Conservation (phyloP, 2,797 vertebrate species). For the Dendrocincla tyrannina region DNA sequence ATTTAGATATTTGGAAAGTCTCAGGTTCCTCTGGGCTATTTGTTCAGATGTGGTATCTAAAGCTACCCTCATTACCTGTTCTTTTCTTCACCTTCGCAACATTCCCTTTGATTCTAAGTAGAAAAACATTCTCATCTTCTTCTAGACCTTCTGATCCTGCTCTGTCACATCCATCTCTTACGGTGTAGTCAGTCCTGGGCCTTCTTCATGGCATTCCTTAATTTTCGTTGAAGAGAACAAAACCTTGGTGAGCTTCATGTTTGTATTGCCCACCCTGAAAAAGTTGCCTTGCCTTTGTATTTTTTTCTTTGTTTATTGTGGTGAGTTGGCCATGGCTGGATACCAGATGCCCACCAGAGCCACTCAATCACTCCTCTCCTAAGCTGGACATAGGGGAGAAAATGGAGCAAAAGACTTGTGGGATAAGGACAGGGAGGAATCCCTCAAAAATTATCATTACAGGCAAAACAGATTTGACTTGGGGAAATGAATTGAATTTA, state of each 20-base stretch:
- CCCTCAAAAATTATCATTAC: neutral
- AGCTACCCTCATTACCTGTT: neutral
- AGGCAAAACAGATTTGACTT: neutral
- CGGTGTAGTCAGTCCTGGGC: neutral
- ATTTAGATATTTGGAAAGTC: neutral
- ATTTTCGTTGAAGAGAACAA: neutral
- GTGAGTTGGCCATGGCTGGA: neutral
- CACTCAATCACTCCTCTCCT: neutral
- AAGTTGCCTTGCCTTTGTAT: neutral
- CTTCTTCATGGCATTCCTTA: neutral
- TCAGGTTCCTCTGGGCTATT: slow-evolving; percentile 28
- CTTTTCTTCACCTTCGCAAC: neutral
- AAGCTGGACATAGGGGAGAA: neutral
- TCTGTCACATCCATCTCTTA: neutral
- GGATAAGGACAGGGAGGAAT: neutral
- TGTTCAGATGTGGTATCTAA: slow-evolving; percentile 27
- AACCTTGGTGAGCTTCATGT: neutral
- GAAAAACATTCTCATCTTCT: neutral
- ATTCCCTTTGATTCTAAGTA: slow-evolving; percentile 10
- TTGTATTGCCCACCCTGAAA: slow-evolving; percentile 12
- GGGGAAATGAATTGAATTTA: neutral
- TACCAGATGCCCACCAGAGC: neutral
- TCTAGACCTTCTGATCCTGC: neutral
- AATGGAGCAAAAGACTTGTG: neutral
- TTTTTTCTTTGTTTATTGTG: neutral